A percentile compares a stretch with the other conserved stretches of the same genome.
phyloP scores from a whole-genome alignment of 2,888 invertebrate genomes.

The Dasysyrphus tricinctus region DNA sequence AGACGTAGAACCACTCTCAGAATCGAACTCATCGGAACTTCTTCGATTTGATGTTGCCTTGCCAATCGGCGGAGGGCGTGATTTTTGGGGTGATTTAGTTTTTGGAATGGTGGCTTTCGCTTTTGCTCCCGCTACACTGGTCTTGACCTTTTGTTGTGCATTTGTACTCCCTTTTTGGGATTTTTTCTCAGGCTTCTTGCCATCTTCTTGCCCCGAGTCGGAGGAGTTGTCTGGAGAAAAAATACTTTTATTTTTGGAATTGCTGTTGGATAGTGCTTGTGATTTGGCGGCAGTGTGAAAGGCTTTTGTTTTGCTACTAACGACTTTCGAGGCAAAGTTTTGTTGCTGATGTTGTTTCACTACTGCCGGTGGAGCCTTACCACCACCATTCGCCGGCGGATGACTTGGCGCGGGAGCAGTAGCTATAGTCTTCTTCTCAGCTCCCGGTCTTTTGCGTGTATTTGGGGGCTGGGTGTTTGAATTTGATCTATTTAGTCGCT shows the following conservation, averaged over 20 bases:
- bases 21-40: conserved; percentile 77
- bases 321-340: conserved; percentile 78
- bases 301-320: conserved; percentile 66
- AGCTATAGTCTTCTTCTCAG: conserved; percentile 55
- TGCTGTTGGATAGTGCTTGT: conserved; percentile 46
- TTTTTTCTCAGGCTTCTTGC: conserved; percentile 76
- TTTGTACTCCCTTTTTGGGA: conserved; percentile 13
- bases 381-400: conserved; percentile 81
- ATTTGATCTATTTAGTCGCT: conserved; percentile 77
- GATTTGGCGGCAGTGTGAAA: conserved; percentile 67
- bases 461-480: conserved; percentile 77
- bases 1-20: conserved; percentile 78
- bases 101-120: conserved; percentile 46
- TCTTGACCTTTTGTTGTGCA: conserved; percentile 42
- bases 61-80: conserved; percentile 79
- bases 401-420: conserved; percentile 25
- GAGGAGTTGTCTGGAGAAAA: conserved; percentile 92
- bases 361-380: conserved; percentile 82
- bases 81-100: conserved; percentile 80
- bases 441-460: conserved; percentile 77
- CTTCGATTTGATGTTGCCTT: conserved; percentile 7
- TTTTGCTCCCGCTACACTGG: conserved; percentile 36
- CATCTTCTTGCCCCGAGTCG: conserved; percentile 85
- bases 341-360: conserved; percentile 78
- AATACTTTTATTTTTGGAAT: conserved; percentile 87